Base-by-base conservation (phyloP, 2,888 invertebrate species). In the Ceriagrion tenellum region DNA sequence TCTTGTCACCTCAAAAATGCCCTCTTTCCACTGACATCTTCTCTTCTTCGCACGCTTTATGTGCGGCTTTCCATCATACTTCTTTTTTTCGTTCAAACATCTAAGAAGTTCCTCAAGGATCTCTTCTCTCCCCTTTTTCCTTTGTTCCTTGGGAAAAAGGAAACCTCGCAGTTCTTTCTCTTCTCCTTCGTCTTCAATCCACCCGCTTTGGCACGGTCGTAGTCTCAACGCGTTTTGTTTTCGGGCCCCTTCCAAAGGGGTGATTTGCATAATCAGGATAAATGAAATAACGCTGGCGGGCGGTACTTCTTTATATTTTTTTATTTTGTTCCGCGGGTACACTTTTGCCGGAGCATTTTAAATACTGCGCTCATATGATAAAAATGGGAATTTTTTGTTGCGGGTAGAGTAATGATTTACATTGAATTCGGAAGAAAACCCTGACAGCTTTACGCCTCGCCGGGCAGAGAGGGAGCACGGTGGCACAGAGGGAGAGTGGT, bases 281-380 rank as follows among this genome's bases (percentile, higher is more conserved):
- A 81, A 81, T 81, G n/a, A 81, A 81, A 81, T 81, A 81, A 81
- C 74, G 74, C 74, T n/a, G 74, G 74, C n/a, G 30, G 74, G 74
- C 30, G 74, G 35, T 35, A 12, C 30, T 35, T 81, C 35, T 35
- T 81, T 81, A 20, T 59, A 2, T 20, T 59, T 59, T 59, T 20
- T 8, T 20, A 20, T 81, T 81, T 30, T 10, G 12, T 69, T 23
- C 23, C 23, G 6, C 30, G 74, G 74, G 74, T 81, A 81, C 74
- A 18, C n/a, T 69, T 81, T 35, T 35, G 74, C 35, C 74, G 74
- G 74, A 81, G 74, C 35, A 10, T 81, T 81, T 81, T 35, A 81
- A 81, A 81, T 81, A 13, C 74, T 30, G 74, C 74, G 13, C 74
- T 13, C 74, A 20, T 10, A 81, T n/a, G 74, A 81, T 81, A 81